These are phyloP conservation scores for Drosophila antonietae DNA, from an alignment of 2,888 invertebrate species.

Conservation along the genomic window DNA sequence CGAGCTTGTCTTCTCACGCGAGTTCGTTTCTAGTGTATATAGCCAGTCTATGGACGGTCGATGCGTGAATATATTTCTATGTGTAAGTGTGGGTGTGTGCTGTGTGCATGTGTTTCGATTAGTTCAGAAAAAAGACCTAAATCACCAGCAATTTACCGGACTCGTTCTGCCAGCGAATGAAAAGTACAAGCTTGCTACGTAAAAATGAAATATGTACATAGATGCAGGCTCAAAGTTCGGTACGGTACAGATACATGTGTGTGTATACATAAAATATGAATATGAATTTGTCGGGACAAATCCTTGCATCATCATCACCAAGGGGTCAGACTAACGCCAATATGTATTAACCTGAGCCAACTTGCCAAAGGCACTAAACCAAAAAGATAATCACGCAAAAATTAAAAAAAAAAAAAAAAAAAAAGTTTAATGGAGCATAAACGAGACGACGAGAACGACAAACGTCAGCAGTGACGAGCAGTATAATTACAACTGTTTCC, in stretches of 20 bases:
- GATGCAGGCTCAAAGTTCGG: conserved; percentile 61
- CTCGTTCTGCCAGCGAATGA: conserved; percentile 44
- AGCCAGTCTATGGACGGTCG: conserved; percentile 79
- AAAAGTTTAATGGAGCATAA: conserved; percentile 65
- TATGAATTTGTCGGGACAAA: conserved; percentile 44
- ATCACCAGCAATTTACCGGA: conserved; percentile 56
- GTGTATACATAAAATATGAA: conserved; percentile 72
- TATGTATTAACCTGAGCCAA: conserved; percentile 28
- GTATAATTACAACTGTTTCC: conserved; percentile 37
- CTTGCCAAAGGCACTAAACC: conserved; percentile 20
- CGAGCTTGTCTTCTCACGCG: conserved; percentile 77
- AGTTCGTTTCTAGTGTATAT: conserved; percentile 77
- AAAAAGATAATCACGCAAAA: conserved; percentile 62
- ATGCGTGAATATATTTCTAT: conserved; percentile 81
- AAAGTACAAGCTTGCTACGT: conserved; percentile 38
- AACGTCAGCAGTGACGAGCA: conserved; percentile 70
- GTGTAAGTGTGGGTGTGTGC: conserved; percentile 78
- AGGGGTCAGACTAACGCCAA: conserved; percentile 16
- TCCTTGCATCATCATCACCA: conserved; percentile 70
- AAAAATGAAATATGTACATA: conserved; percentile 31
- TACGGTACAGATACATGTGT: conserved; percentile 57
- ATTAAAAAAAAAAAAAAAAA: conserved; percentile 32
- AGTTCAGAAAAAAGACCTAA: conserved; percentile 60
- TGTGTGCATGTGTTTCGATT: conserved; percentile 63
- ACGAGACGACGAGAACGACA: conserved; percentile 54